phyloP scores from a whole-genome alignment of 2,113 vertebrate species.

The Ammodytes dubius region DNA sequence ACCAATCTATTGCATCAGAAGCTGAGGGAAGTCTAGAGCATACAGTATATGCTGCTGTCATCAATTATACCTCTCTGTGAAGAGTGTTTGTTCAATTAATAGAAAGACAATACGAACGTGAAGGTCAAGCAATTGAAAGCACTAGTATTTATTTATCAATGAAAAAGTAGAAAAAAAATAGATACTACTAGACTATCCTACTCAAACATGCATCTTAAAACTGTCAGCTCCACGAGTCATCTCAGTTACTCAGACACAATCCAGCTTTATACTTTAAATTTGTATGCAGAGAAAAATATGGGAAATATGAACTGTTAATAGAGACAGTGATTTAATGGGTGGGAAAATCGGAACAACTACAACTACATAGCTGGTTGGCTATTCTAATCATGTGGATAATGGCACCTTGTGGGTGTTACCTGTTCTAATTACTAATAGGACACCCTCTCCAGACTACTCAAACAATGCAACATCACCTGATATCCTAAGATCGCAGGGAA shows the following conservation, averaged over 20 bases:
- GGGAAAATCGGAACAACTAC: neutral
- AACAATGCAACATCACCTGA: slow-evolving; percentile 35
- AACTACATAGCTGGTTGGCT: neutral
- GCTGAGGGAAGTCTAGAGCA: neutral
- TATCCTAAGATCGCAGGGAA: neutral
- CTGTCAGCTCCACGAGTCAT: neutral
- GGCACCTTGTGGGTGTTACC: slow-evolving; percentile 12
- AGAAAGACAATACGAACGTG: neutral
- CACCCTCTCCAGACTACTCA: neutral
- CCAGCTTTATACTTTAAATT: neutral
- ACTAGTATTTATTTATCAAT: neutral
- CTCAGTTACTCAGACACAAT: neutral
- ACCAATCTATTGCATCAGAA: neutral
- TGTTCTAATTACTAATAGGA: slow-evolving; percentile 9
- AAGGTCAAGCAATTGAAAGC: slow-evolving; percentile 6
- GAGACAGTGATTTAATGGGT: neutral
- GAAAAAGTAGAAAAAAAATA: neutral
- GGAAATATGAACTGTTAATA: neutral
- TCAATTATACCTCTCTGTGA: neutral
- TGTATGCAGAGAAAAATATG: neutral
- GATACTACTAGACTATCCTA: neutral
- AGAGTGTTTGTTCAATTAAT: neutral
- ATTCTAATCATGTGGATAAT: neutral
- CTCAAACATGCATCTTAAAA: neutral
- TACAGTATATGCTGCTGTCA: neutral